Evolutionary conservation across 92 coral and sea anemone genomes (phyloP).

Genomic region (Heliopora coerulea): DNA sequence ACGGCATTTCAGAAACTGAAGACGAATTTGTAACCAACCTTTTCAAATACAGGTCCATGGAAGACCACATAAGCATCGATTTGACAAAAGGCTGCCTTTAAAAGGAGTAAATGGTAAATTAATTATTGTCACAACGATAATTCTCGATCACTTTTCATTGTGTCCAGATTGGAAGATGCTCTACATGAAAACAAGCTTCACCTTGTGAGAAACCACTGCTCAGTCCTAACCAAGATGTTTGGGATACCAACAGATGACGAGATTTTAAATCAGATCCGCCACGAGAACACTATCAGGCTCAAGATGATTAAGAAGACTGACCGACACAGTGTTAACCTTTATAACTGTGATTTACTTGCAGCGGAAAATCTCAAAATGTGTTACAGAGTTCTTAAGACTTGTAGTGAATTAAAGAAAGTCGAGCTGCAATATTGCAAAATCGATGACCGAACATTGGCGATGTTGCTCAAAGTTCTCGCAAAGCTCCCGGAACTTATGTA

Average conservation of each 20-base stretch:
- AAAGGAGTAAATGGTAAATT: too few species aligned
- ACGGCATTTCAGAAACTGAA: too few species aligned
- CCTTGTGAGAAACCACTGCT: background rate
- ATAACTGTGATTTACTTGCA: constrained; percentile 14
- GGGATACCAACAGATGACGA: constrained; percentile 22
- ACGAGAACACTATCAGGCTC: constrained; percentile 22
- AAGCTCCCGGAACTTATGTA: constrained; percentile 11
- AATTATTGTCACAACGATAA: too few species aligned
- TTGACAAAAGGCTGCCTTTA: too few species aligned
- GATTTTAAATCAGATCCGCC: constrained; percentile 15
- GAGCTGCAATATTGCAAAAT: constrained; percentile 19
- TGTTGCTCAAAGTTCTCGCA: constrained; percentile 22
- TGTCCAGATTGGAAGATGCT: constrained; percentile 20
- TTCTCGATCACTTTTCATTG: background rate
- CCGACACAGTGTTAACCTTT: background rate
- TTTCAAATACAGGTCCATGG: too few species aligned
- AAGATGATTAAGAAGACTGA: constrained; percentile 31
- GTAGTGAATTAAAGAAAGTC: constrained; percentile 28
- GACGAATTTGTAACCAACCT: too few species aligned
- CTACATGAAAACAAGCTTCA: constrained; percentile 7
- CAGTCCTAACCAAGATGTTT: constrained; percentile 4
- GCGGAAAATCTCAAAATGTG: constrained; percentile 26
- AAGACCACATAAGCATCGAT: too few species aligned
- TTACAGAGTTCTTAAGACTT: constrained; percentile 12
- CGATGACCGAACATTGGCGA: constrained; percentile 28